A percentile compares a stretch with the other conserved stretches of the same genome.
These are phyloP conservation scores for Lasaia peninsularis DNA, from an alignment of 1,140 invertebrate genomes.

Conservation along the genomic window DNA sequence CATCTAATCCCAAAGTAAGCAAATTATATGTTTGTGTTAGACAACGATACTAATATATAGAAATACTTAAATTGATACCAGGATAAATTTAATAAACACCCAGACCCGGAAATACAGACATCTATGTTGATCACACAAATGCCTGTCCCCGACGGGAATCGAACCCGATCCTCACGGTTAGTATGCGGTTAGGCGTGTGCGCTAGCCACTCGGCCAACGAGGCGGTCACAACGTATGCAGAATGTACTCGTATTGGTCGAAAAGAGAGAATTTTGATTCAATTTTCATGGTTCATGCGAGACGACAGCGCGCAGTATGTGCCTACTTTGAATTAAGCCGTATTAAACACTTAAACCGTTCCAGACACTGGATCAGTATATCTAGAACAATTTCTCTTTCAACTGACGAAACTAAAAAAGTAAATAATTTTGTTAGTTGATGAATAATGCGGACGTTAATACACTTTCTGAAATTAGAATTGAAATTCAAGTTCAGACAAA, in stretches of 20 bases:
- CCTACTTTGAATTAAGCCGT: neutral
- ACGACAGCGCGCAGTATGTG: neutral
- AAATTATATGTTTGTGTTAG: no score
- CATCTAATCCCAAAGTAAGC: no score
- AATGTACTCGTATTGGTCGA: neutral
- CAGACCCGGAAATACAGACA: no score
- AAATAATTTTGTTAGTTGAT: conserved; percentile 3
- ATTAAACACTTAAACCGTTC: neutral
- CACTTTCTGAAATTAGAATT: conserved; percentile 4
- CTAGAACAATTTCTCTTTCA: conserved; percentile 7
- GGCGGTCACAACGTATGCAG: no score
- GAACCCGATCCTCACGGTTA: no score
- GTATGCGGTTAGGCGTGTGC: no score
- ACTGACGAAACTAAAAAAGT: conserved; percentile 3
- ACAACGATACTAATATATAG: no score
- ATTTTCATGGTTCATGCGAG: conserved; percentile 1
- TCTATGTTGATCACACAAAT: no score
- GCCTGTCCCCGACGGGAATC: no score
- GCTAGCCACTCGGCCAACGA: no score
- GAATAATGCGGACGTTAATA: neutral
- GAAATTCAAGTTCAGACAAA: neutral
- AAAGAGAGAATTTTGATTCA: neutral
- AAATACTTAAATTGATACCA: no score
- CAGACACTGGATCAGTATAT: conserved; percentile 1
- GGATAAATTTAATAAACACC: no score